Base-by-base conservation (phyloP, 2,113 vertebrate species). In the Pipa parva region DNA sequence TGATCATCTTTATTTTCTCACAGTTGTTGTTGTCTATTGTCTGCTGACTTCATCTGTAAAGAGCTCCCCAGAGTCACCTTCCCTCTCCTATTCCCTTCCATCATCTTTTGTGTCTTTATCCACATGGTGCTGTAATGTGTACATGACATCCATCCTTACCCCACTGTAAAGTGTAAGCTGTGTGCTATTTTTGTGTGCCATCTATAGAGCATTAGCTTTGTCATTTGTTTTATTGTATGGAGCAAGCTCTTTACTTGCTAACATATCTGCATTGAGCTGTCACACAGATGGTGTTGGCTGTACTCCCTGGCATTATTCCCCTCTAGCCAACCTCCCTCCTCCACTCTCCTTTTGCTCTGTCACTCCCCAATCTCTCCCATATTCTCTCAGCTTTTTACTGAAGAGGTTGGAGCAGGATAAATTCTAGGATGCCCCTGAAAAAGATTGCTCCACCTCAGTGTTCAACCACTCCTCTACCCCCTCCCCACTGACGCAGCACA, bases 401-500 rank as follows among this genome's bases (percentile, higher is more conserved):
- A 9, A 21, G 46, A 20, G 46, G 20, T 17, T 3, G 46, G 46
- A 10, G 46, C 10, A 7, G 17, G 3, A 20, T 18, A 21, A 10
- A 20, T 5, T 49, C 9, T 10, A 20, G 3, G 20, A 7, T 7
- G 46, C 17, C 3, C 4, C n/a, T 17, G 33, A 8, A 8, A 8
- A 21, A 21, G 22, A 28, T 21, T n/a, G 57, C 36, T 59, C 22
- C 57, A 59, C 57, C 57, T 42, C 9, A n/a, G 5, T n/a, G n/a
- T 3, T 17, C 39, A 42, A 33, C 18, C 18, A 31, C 26, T 36
- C 50, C 22, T 26, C 50, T 26, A 17, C 18, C 52, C n/a, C 52
- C 52, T 31, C 24, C 52, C 52, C 52, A 56, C 28, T 56, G 52
- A 56, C 52, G 52, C 52, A 56, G 52, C 52, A 28, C 52, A 17